These are phyloP conservation scores for Pipistrellus pipistrellus DNA, from an alignment of 2,797 vertebrate species.

Conservation along the genomic window DNA sequence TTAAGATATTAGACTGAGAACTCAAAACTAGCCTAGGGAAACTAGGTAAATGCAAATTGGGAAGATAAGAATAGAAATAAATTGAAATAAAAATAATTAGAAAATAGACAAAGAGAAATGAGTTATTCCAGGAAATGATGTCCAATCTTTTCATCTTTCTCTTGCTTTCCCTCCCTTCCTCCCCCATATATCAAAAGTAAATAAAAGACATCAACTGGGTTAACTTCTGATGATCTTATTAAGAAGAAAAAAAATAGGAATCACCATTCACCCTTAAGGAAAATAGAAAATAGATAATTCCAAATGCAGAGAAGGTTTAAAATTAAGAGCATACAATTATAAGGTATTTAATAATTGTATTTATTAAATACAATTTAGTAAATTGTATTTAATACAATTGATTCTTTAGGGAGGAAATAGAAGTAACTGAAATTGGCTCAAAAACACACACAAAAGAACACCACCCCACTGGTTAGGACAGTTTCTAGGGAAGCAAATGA, in stretches of 20 bases:
- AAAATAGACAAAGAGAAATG: constrained; percentile 29
- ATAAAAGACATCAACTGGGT: not conserved
- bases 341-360: not conserved
- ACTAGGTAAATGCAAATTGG: constrained; percentile 5
- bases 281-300: constrained; percentile 14
- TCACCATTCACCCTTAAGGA: not conserved
- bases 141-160: not conserved
- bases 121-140: not conserved
- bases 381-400: not conserved
- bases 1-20: constrained; percentile 13
- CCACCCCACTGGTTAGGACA: not conserved
- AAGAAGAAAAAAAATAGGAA: not conserved
- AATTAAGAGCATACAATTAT: not conserved
- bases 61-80: constrained; percentile 50
- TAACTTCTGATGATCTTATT: not conserved
- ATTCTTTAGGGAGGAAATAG: constrained; percentile 21
- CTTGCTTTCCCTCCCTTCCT: too few relatives aligned
- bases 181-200: not conserved
- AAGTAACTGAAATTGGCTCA: constrained; percentile 19
- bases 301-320: not conserved
- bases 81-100: constrained; percentile 57
- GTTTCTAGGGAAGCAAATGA: not conserved
- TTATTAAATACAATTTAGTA: too few relatives aligned
- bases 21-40: not conserved
- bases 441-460: not conserved